phyloP scores from a whole-genome alignment of 1,140 invertebrate genomes.

The Rhagoletis zephyria region DNA sequence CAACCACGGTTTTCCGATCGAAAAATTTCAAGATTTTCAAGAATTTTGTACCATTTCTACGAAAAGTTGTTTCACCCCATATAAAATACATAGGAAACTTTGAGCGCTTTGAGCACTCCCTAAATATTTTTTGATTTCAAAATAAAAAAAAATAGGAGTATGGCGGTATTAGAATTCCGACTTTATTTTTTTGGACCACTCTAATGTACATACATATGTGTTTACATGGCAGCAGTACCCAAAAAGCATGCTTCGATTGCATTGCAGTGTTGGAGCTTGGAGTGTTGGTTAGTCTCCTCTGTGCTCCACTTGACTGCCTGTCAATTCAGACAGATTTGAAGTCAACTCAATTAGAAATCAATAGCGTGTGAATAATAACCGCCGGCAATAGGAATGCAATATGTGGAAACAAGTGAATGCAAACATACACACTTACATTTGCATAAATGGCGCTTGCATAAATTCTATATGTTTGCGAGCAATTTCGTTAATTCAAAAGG shows the following conservation, averaged over 20 bases:
- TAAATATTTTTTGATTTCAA: no score
- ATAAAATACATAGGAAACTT: no score
- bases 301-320: slow-evolving; percentile 19
- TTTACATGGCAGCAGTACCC: background rate
- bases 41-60: no score
- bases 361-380: slow-evolving; percentile 58
- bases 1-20: no score
- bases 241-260: slow-evolving; percentile 1
- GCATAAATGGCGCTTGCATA: background rate
- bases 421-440: background rate
- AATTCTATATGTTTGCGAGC: background rate
- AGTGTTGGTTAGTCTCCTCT: background rate
- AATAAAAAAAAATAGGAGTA: no score
- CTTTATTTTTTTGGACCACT: no score
- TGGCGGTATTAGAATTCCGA: no score
- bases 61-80: no score
- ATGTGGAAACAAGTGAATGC: background rate
- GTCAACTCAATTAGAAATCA: slow-evolving; percentile 59
- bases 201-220: background rate
- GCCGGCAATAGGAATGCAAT: background rate
- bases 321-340: slow-evolving; percentile 55
- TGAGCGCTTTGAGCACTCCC: no score
- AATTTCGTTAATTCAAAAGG: slow-evolving; percentile 2
- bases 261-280: no score
- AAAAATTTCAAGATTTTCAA: no score